A percentile compares a stretch with the other conserved stretches of the same genome.
Conservation (phyloP, 2,113 vertebrate species). For the Calcarius ornatus region DNA sequence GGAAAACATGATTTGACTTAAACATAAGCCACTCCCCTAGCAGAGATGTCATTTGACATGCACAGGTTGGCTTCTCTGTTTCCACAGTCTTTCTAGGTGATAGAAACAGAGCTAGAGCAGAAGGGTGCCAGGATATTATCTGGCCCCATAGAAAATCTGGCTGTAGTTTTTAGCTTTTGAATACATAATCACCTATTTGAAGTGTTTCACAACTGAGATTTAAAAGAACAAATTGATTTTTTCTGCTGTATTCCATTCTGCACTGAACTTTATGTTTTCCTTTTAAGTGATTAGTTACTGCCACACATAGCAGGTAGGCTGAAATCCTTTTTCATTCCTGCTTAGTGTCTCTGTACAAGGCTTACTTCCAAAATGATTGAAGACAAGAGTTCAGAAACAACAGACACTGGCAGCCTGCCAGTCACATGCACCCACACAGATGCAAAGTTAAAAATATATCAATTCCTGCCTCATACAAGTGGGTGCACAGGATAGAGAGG, state of each 20-base stretch:
- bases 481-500: slow-evolving; percentile 29
- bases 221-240: slow-evolving; percentile 32
- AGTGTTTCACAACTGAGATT: not conserved
- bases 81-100: not conserved
- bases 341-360: slow-evolving; percentile 18
- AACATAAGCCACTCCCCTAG: not conserved
- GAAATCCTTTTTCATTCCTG: slow-evolving; percentile 56
- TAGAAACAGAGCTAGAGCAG: not conserved
- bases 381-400: slow-evolving; percentile 53
- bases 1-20: not conserved
- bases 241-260: not conserved
- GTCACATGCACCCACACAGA: slow-evolving; percentile 60
- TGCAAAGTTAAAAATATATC: slow-evolving; percentile 63
- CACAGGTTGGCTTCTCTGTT: not conserved
- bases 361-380: slow-evolving; percentile 60
- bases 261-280: not conserved
- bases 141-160: not conserved
- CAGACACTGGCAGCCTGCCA: slow-evolving; percentile 51
- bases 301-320: slow-evolving; percentile 45
- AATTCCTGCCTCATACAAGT: slow-evolving; percentile 46
- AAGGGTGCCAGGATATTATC: not conserved
- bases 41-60: not conserved
- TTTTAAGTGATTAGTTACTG: slow-evolving; percentile 47
- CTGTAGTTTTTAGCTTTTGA: not conserved
- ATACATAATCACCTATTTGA: not conserved